Percentiles rank a stretch among this genome's conserved stretches.
Conservation (phyloP, 2,888 invertebrate species). For the Willowsia nigromaculata region DNA sequence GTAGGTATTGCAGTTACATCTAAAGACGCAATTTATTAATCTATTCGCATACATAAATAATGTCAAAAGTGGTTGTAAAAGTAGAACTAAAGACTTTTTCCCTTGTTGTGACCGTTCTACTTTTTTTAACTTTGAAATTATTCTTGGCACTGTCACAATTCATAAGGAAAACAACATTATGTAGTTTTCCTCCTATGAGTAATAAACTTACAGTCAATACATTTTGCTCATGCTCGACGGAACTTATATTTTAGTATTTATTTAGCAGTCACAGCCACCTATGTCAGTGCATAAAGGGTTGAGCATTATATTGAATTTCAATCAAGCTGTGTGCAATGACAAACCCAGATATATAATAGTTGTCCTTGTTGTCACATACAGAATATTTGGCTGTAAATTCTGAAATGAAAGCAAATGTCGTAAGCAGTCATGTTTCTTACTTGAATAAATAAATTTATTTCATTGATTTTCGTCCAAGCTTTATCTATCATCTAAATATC, state of each 20-base stretch:
- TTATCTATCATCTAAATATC: neutral
- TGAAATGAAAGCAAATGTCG: neutral
- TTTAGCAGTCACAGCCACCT: too few relatives aligned
- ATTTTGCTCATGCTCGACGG: too few relatives aligned
- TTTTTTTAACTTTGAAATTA: neutral
- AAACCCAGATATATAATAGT: neutral
- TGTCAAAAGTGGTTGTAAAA: neutral
- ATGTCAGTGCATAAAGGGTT: neutral
- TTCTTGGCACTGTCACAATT: conserved; percentile 22
- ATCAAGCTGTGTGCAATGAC: neutral
- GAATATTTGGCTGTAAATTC: neutral
- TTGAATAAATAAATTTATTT: too few relatives aligned
- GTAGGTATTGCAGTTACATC: neutral
- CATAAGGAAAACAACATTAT: too few relatives aligned
- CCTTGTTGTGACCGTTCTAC: conserved; percentile 2
- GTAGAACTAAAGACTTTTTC: neutral
- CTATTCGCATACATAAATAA: neutral
- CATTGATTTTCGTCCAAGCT: neutral
- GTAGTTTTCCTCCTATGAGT: too few relatives aligned
- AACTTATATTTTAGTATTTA: too few relatives aligned
- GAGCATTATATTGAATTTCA: neutral
- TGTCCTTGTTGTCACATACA: neutral
- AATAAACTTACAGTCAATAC: too few relatives aligned
- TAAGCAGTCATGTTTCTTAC: neutral
- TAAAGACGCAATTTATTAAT: neutral